Evolutionary conservation across 1,140 invertebrate species (phyloP).

Genomic region (Cylas formicarius): DNA sequence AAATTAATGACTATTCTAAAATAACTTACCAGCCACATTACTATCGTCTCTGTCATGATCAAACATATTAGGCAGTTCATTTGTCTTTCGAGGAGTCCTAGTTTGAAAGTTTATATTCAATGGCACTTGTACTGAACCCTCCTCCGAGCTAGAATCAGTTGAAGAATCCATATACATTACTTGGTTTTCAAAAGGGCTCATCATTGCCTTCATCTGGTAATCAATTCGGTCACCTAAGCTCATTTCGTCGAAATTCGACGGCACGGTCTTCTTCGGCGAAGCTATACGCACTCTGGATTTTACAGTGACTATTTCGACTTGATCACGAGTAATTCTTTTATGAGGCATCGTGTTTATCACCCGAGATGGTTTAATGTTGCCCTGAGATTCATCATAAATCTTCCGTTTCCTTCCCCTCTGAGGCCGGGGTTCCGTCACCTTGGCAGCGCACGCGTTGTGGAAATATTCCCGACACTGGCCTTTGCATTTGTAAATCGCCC

Average conservation of each 20-base stretch:
- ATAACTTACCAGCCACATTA: too few relatives aligned
- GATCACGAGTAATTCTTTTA: constrained; percentile 4
- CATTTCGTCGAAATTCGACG: constrained; percentile 24
- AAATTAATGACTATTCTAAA: constrained; percentile 4
- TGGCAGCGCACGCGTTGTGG: constrained; percentile 44
- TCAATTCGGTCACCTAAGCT: constrained; percentile 35
- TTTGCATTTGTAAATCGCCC: constrained; percentile 56
- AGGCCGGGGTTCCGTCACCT: constrained; percentile 6
- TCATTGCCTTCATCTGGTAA: constrained; percentile 35
- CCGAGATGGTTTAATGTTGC: too few relatives aligned
- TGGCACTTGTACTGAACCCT: too few relatives aligned
- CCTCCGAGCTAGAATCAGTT: constrained; percentile 31
- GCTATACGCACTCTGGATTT: constrained; percentile 17
- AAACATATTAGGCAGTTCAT: too few relatives aligned
- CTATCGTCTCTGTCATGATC: too few relatives aligned
- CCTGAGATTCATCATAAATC: too few relatives aligned
- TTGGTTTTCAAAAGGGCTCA: constrained; percentile 30
- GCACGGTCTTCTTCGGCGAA: constrained; percentile 14
- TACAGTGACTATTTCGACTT: constrained; percentile 25
- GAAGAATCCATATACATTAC: constrained; percentile 31
- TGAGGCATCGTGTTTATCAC: too few relatives aligned
- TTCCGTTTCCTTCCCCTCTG: constrained; percentile 10
- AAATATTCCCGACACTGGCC: constrained; percentile 49
- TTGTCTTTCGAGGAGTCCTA: too few relatives aligned
- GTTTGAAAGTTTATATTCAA: too few relatives aligned